Evolutionary conservation across 64 coral and sea anemone genomes (phyloP), one percentile per base, ranked within the genome.

Genomic region (Montipora foliosa): DNA sequence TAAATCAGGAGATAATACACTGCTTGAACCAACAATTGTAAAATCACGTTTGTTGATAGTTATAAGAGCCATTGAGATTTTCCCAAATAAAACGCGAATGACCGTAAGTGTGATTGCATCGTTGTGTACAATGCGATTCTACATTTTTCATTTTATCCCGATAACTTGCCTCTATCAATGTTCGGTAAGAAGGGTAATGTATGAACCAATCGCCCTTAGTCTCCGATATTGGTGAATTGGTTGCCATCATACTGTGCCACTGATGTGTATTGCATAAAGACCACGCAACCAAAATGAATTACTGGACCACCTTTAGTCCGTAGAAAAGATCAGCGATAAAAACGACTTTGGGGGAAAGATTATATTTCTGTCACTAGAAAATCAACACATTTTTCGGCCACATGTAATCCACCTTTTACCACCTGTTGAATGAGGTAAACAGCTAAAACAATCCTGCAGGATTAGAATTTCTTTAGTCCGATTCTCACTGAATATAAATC

Each of bases 371-470:
- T 48, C 13, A 84, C 12, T 47, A 10, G 47, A 4, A 21, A 67
- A 44, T 6, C 48, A 8, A 12, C 10, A 85, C 48, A 86, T n/a
- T 49, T 50, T 49, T 86, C 37, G 11, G 82, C 82, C 82, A 86
- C 82, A 86, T 11, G 82, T 49, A 70, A 9, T 72, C 82, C 82
- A 85, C 81, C 81, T 45, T 66, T 16, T 37, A 84, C 81, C 81
- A 84, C 82, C 82, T 86, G 82, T 86, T 22, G n/a, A 4, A 68
- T 49, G 45, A 86, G 17, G 46, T 50, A 69, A 71, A 52, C 47
- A 71, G 62, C 16, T 10, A 19, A 71, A 71, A 70, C 17, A 71
- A 17, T 71, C 1, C 64, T 3, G 46, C 45, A 22, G 66, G 64
- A 51, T 86, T 47, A 71, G 0, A 16, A 9, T 17, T 78, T 78